Evolutionary conservation across 2,888 invertebrate species (phyloP).

Genomic region (Penaeus monodon): DNA sequence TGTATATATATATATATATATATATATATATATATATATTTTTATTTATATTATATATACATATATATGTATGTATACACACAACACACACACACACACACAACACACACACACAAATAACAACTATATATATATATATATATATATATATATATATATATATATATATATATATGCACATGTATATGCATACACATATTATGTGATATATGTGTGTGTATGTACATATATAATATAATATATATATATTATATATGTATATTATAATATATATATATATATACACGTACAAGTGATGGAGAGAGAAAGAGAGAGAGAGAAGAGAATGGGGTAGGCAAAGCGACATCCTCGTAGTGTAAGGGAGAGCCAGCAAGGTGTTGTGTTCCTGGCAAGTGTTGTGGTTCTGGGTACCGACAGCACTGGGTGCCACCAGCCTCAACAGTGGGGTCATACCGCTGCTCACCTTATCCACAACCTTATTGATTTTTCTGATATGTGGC

Average conservation of each 20-base stretch:
- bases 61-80: not conserved
- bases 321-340: not conserved
- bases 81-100: too few relatives aligned
- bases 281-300: not conserved
- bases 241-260: too few relatives aligned
- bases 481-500: slow-evolving; percentile 34
- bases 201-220: too few relatives aligned
- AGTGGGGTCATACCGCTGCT: slow-evolving; percentile 2
- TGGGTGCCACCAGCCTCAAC: not conserved
- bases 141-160: not conserved
- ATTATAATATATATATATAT: too few relatives aligned
- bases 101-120: too few relatives aligned
- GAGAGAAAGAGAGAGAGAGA: not conserved
- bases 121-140: too few relatives aligned
- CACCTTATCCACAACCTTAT: slow-evolving; percentile 18
- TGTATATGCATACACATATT: not conserved
- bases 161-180: not conserved
- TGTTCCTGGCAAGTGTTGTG: not conserved
- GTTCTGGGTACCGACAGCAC: too few relatives aligned
- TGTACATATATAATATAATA: too few relatives aligned
- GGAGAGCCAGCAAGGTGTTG: not conserved
- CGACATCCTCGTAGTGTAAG: not conserved
- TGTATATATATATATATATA: not conserved
- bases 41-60: not conserved
- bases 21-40: not conserved